Evolutionary conservation across 2,888 invertebrate species (phyloP).

Genomic region (Drosophila subquinaria): DNA sequence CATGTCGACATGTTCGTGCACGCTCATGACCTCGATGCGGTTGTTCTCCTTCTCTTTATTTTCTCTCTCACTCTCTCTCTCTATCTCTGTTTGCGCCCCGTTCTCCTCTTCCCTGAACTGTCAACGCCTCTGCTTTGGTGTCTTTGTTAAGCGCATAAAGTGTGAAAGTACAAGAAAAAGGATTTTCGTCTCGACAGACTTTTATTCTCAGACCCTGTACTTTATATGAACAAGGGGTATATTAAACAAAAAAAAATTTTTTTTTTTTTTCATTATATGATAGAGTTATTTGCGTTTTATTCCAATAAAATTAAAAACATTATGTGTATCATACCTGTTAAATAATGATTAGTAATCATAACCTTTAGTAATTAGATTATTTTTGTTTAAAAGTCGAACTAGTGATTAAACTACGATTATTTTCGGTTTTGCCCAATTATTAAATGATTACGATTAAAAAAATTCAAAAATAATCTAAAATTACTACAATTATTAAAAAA

Average conservation of each 20-base stretch:
- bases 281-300: no score
- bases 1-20: constrained; percentile 24
- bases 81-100: background rate
- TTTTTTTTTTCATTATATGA: no score
- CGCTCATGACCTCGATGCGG: constrained; percentile 60
- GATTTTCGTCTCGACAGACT: constrained; percentile 64
- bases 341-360: no score
- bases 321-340: no score
- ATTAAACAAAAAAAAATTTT: background rate
- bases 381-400: no score
- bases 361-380: no score
- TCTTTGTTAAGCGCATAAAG: constrained; percentile 64
- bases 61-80: background rate
- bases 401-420: no score
- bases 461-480: no score
- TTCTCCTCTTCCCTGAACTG: constrained; percentile 13
- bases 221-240: background rate
- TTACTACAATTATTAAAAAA: no score
- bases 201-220: constrained; percentile 58
- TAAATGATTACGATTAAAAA: no score
- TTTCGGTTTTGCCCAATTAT: no score
- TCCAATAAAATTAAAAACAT: no score
- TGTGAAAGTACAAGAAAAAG: constrained; percentile 72
- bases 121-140: constrained; percentile 41
- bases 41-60: constrained; percentile 8